phyloP scores from a whole-genome alignment of 2,797 vertebrate species.

The Carcharodon carcharias region DNA sequence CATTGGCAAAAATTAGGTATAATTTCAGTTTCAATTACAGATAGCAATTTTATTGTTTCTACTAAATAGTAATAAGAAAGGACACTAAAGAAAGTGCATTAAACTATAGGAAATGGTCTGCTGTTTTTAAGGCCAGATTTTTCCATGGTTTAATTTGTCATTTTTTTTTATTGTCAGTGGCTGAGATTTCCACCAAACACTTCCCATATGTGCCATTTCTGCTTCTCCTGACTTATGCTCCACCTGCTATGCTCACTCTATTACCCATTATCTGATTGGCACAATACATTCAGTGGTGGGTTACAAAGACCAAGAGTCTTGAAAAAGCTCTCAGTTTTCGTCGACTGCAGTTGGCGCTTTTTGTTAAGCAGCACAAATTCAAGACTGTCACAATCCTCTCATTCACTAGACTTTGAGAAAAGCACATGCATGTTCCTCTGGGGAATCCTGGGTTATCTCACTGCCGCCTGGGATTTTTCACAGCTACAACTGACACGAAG shows the following conservation, averaged over 20 bases:
- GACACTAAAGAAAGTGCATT: not conserved
- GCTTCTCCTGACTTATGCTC: not conserved
- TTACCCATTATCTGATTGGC: not conserved
- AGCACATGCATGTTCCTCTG: not conserved
- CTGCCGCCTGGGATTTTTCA: not conserved
- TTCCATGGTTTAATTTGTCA: constrained; percentile 1
- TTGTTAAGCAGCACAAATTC: not conserved
- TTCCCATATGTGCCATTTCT: constrained; percentile 30
- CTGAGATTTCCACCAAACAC: not conserved
- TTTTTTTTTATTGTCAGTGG: not conserved
- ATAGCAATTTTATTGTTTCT: not conserved
- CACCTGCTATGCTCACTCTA: constrained; percentile 12
- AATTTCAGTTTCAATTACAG: not conserved
- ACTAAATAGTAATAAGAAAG: not conserved
- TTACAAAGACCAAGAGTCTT: not conserved
- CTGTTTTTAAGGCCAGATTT: not conserved
- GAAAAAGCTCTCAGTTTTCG: constrained; percentile 7
- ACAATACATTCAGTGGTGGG: not conserved
- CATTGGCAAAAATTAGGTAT: not conserved
- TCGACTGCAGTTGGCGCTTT: not conserved
- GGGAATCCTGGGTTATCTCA: not conserved
- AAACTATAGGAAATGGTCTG: not conserved
- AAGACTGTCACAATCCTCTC: constrained; percentile 7
- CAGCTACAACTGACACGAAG: not conserved
- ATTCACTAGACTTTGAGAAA: constrained; percentile 15